A percentile compares a stretch with the other conserved stretches of the same genome.
phyloP scores from a whole-genome alignment of 2,888 invertebrate species.

The Scrobipalpa costella region DNA sequence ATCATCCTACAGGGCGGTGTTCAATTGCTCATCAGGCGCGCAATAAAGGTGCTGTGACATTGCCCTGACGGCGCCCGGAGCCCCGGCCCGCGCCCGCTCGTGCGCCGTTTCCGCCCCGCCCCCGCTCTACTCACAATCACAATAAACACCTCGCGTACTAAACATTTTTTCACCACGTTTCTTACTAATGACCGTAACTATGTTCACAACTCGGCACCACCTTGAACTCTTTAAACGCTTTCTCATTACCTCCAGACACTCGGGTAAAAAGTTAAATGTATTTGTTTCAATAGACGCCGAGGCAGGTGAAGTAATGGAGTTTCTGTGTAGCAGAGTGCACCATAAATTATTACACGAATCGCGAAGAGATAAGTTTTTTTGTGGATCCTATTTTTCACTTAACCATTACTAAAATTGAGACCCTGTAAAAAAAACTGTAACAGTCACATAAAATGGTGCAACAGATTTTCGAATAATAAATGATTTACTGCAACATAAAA shows the following conservation, averaged over 20 bases:
- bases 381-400: too few relatives aligned
- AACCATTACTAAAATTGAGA: too few relatives aligned
- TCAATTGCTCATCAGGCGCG: conserved; percentile 47
- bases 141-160: conserved; percentile 71
- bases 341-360: too few relatives aligned
- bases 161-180: conserved; percentile 57
- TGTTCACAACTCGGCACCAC: conserved; percentile 45
- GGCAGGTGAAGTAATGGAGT: background rate
- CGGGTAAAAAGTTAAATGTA: conserved; percentile 12
- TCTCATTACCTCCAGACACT: conserved; percentile 13
- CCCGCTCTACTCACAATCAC: conserved; percentile 70
- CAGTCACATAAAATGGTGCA: too few relatives aligned
- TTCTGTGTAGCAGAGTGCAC: background rate
- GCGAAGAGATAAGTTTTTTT: too few relatives aligned
- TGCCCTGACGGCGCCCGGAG: conserved; percentile 37
- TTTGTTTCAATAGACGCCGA: background rate
- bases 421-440: too few relatives aligned
- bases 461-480: too few relatives aligned
- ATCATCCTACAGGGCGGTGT: conserved; percentile 22
- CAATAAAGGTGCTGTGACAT: conserved; percentile 58
- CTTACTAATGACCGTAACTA: conserved; percentile 64
- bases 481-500: too few relatives aligned
- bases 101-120: conserved; percentile 73
- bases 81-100: conserved; percentile 41
- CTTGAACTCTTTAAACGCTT: conserved; percentile 28